Conservation (phyloP, 2,113 vertebrate genomes). For the Empidonax alnorum region DNA sequence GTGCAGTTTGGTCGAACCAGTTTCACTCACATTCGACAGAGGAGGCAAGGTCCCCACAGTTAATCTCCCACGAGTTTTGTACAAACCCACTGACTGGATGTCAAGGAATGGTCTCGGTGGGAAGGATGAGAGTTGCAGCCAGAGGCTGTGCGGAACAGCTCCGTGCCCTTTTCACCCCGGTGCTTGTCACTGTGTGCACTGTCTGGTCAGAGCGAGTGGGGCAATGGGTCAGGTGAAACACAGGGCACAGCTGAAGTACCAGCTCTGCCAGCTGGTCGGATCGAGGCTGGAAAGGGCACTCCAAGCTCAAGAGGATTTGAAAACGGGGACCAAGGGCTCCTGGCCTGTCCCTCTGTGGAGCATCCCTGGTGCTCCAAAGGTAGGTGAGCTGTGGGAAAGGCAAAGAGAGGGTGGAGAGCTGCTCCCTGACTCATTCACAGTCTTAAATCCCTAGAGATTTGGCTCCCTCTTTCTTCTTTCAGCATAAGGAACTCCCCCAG, state of each 20-base stretch:
- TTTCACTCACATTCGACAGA: background rate
- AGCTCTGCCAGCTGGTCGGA: background rate
- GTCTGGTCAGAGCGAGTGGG: background rate
- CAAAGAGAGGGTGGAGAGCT: background rate
- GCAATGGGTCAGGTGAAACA: background rate
- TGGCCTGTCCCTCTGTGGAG: background rate
- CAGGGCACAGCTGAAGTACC: background rate
- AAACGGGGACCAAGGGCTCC: background rate
- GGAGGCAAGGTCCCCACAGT: background rate
- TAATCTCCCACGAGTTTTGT: background rate
- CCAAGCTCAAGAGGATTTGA: background rate
- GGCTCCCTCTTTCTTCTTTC: background rate
- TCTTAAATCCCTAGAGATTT: background rate
- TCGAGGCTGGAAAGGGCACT: background rate
- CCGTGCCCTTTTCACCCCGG: background rate
- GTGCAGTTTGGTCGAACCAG: background rate
- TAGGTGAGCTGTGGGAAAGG: background rate
- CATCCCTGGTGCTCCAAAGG: background rate
- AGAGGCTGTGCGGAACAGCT: background rate
- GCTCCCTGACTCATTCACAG: background rate
- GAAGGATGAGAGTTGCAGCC: background rate
- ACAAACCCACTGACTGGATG: background rate
- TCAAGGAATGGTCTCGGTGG: background rate
- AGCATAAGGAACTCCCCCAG: background rate
- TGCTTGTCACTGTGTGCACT: background rate